A percentile compares a stretch with the other conserved stretches of the same genome.
Evolutionary conservation across 2,888 invertebrate species (phyloP).

Genomic region (Hirtodrosophila cameraria): DNA sequence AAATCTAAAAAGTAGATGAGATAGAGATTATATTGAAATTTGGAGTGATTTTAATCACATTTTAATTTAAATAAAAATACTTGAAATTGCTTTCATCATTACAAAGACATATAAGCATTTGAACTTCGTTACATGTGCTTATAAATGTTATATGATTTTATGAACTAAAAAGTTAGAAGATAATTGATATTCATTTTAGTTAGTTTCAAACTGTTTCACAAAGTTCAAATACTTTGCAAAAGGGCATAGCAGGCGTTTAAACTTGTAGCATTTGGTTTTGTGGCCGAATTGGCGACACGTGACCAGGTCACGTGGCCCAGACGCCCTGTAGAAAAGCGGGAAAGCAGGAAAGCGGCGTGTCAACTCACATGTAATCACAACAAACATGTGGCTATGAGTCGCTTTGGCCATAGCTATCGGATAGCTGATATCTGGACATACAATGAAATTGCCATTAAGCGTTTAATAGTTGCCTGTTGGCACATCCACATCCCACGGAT

Average conservation of each 20-base stretch:
- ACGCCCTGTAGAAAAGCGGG: constrained; percentile 12
- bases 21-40: too few relatives aligned
- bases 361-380: constrained; percentile 77
- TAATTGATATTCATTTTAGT: background rate
- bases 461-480: constrained; percentile 80
- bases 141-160: background rate
- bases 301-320: constrained; percentile 77
- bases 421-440: constrained; percentile 59
- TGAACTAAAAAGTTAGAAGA: background rate
- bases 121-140: too few relatives aligned
- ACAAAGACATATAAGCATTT: too few relatives aligned
- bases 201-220: background rate
- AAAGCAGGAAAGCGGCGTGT: constrained; percentile 55
- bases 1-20: too few relatives aligned
- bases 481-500: constrained; percentile 67
- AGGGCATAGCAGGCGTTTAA: background rate
- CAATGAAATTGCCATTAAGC: constrained; percentile 81
- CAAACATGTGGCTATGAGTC: constrained; percentile 61
- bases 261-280: constrained; percentile 61
- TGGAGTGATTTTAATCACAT: too few relatives aligned
- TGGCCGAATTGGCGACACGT: constrained; percentile 79
- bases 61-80: background rate
- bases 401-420: constrained; percentile 54
- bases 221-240: background rate
- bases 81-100: too few relatives aligned